These are phyloP conservation scores for Eriosoma lanigerum DNA, from an alignment of 1,140 invertebrate species.

Conservation along the genomic window DNA sequence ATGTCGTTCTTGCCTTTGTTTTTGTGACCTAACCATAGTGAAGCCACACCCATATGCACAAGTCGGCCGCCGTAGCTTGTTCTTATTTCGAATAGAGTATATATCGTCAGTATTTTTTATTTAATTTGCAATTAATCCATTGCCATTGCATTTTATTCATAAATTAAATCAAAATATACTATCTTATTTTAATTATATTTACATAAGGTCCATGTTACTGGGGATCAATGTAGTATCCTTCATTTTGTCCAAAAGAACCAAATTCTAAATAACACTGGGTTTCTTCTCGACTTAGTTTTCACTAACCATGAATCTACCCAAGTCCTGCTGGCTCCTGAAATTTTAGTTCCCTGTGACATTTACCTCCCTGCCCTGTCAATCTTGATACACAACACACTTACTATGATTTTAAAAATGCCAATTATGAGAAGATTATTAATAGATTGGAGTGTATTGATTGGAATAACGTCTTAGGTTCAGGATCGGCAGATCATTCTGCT, in stretches of 20 bases:
- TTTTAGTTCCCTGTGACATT: neutral
- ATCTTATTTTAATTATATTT: too few relatives aligned
- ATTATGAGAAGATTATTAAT: neutral
- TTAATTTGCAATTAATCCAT: too few relatives aligned
- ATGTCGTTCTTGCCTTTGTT: too few relatives aligned
- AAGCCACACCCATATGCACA: too few relatives aligned
- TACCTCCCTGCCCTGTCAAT: neutral
- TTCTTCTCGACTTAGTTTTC: neutral
- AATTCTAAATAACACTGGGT: neutral
- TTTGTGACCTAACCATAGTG: too few relatives aligned
- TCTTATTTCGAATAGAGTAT: too few relatives aligned
- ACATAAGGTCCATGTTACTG: too few relatives aligned
- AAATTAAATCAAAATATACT: too few relatives aligned
- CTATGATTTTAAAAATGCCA: too few relatives aligned
- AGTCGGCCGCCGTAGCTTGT: too few relatives aligned
- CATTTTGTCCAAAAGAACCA: neutral
- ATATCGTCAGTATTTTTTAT: too few relatives aligned
- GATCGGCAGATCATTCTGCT: neutral
- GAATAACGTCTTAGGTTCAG: neutral
- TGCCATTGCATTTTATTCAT: too few relatives aligned
- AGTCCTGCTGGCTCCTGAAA: neutral
- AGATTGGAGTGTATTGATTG: neutral
- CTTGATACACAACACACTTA: neutral
- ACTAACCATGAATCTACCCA: neutral
- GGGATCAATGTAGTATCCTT: neutral